Evolutionary conservation across 2,797 vertebrate genomes (phyloP).

Genomic region (Fundulus diaphanus): DNA sequence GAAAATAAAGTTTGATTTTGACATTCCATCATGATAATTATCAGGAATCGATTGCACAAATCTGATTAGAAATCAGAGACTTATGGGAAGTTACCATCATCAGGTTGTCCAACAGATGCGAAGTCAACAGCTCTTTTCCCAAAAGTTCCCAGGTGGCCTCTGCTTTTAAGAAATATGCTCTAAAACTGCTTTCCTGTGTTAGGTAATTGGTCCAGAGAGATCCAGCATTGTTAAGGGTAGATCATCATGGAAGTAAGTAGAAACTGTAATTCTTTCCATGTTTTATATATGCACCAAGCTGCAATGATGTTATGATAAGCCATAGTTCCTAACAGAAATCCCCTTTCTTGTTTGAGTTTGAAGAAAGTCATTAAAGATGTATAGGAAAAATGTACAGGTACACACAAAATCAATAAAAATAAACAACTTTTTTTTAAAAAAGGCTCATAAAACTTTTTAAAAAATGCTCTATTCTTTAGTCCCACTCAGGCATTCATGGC

Average conservation of each 20-base stretch:
- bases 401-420: not conserved
- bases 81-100: conserved; percentile 9
- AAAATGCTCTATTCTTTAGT: conserved; percentile 1
- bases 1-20: too few species aligned
- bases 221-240: conserved; percentile 6
- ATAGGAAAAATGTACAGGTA: not conserved
- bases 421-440: not conserved
- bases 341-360: not conserved
- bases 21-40: too few species aligned
- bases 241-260: not conserved
- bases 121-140: conserved; percentile 27
- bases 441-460: not conserved
- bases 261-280: not conserved
- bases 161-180: not conserved
- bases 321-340: not conserved
- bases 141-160: conserved; percentile 16
- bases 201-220: not conserved
- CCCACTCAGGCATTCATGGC: conserved; percentile 4
- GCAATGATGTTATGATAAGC: not conserved
- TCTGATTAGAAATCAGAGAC: not conserved
- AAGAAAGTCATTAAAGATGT: not conserved
- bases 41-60: too few species aligned
- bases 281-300: not conserved
- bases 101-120: not conserved
- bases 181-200: conserved; percentile 18